Base-by-base conservation (phyloP, 2,888 invertebrate species). In the Meiosimyza platycephala region DNA sequence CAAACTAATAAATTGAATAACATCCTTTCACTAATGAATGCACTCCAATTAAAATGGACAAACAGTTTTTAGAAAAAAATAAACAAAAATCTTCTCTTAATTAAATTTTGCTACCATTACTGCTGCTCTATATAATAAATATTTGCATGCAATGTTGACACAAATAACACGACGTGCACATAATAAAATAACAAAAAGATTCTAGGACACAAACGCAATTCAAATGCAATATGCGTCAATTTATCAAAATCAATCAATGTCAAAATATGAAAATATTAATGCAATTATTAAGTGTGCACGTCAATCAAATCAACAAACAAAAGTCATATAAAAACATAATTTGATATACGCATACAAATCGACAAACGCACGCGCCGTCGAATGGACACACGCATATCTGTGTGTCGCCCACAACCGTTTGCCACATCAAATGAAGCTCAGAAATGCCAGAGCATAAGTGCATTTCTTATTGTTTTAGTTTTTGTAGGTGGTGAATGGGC, bases 261-360 rank as follows among this genome's bases (percentile, higher is more conserved):
- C 69, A 28, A 52, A 69, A 40, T 69, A 52, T 40, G 40, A 40
- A 40, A 40, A 40, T 13, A 22, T 57, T 57, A 59, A 40, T 62
- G 69, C 62, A 15, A 60, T 59, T 60, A 69, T 62, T 62, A 28
- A 33, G 28, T 28, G 52, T n/a, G 15, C 50, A 51, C 51, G 51
- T 69, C 69, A 60, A 33, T 52, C 60, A 60, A 51, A 67, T 47
- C 69, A 69, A 69, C 33, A 63, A 60, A 50, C 48, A 60, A 50
- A 59, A 33, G 12, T 33, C 11, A 54, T 3, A 9, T 5, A 50
- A 33, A 66, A 52, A 54, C 54, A n/a, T 69, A 57, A 18, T 28
- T 57, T 40, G 7, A 9, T 9, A 57, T 5, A 6, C 22, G 3
- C 57, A 22, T 18, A 2, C 18, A 57, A 13, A 57, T 18, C 12